Evolutionary conservation across 2,888 invertebrate genomes (phyloP), one percentile per base, ranked within the genome.

Genomic region (Neocrepidodera transversa): DNA sequence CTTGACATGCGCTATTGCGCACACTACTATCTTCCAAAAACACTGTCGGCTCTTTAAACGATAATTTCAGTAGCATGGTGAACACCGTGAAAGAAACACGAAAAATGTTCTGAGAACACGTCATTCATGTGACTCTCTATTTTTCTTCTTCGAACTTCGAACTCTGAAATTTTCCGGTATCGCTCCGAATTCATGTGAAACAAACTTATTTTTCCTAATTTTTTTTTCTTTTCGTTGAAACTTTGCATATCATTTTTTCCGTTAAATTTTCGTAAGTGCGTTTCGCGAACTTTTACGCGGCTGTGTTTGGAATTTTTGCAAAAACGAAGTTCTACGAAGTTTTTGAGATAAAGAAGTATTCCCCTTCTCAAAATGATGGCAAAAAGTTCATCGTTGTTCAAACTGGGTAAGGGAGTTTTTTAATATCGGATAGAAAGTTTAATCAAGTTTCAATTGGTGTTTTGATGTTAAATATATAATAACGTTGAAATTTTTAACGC

Each of bases 321-420:
- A 78, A 76, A 72, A 79, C 79, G 79, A 79, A 76, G 76, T 79
- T 75, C 75, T 79, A 78, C 74, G 78, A 78, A 69, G 78, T 79
- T 65, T 79, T 79, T 65, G 79, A 79, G 69, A 71, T 78, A 52
- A 78, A 79, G 71, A 77, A 76, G 72, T 76, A 76, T 62, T 62
- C 71, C 43, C 43, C 63, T 23, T 53, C 70, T 69, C 60, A 71
- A 69, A 71, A 78, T 78, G 79, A 71, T 68, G 70, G 71, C 66
- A 74, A 73, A 70, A 78, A 77, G 70, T 79, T 78, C 73, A 78
- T 80, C 71, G 76, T 79, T 72, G 77, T 80, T 74, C 78, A 78
- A 70, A 76, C 79, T 72, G 79, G 79, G 80, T 80, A 73, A 75
- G 74, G 53, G 18, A 32, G 6, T 8, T 28, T 28, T 28, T 28